phyloP scores from a whole-genome alignment of 2,113 vertebrate genomes.

The Crocuta crocuta region DNA sequence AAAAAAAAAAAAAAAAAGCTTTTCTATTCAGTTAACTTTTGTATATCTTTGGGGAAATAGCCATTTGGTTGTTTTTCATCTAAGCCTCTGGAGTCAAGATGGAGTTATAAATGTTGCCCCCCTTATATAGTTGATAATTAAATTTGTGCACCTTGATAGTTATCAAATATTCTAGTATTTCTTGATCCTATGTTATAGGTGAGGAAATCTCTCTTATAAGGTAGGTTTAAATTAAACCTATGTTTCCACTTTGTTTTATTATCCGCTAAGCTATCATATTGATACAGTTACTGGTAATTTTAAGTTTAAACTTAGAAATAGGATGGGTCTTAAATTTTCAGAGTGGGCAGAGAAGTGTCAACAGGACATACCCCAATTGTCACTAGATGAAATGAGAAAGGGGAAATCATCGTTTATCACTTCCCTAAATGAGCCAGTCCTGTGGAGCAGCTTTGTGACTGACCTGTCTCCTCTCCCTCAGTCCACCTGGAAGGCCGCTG shows the following conservation, averaged over 20 bases:
- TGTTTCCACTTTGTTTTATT: constrained; percentile 15
- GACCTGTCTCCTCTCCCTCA: constrained; percentile 71
- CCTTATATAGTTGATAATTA: not conserved
- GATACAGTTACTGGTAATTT: not conserved
- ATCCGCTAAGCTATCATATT: constrained; percentile 4
- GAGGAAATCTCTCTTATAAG: not conserved
- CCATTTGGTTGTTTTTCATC: not conserved
- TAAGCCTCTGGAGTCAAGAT: not conserved
- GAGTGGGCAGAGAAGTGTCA: not conserved
- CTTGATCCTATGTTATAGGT: not conserved
- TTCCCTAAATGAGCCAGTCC: too few species aligned
- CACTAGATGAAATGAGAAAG: not conserved
- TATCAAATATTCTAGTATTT: not conserved
- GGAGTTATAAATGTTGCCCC: not conserved
- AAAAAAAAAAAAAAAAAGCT: not conserved
- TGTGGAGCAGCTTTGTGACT: not conserved
- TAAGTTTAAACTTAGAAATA: constrained; percentile 46
- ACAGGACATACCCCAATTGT: not conserved
- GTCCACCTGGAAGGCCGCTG: constrained; percentile 94
- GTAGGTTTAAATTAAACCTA: not conserved
- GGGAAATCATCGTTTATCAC: not conserved
- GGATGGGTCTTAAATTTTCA: constrained; percentile 16
- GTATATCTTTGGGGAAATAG: not conserved
- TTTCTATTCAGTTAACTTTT: not conserved
- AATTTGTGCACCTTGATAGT: constrained; percentile 42